Conservation (phyloP, 2,797 vertebrate species). For the Streptopelia turtur region DNA sequence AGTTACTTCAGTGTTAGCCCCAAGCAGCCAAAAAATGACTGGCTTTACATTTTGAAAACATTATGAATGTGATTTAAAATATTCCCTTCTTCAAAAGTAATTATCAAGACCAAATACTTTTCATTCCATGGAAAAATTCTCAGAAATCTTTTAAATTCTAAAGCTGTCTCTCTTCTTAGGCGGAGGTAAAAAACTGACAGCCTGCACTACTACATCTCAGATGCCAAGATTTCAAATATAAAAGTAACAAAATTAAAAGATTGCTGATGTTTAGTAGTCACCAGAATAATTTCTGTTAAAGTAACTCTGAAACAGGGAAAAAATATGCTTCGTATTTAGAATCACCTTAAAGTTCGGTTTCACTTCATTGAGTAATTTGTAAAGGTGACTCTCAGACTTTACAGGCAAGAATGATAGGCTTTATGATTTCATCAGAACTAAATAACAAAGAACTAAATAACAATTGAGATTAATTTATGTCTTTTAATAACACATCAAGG, state of each 20-base stretch:
- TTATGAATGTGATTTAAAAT: neutral
- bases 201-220: neutral
- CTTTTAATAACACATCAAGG: neutral
- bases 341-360: neutral
- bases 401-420: neutral
- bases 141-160: neutral
- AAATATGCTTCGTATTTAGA: neutral
- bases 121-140: neutral
- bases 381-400: neutral
- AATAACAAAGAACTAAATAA: slow-evolving; percentile 14
- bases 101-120: neutral
- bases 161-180: neutral
- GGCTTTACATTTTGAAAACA: neutral
- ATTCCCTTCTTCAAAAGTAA: neutral
- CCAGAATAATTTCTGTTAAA: neutral
- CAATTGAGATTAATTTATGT: neutral
- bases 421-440: neutral
- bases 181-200: neutral
- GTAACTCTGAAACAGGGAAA: neutral
- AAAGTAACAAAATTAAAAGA: neutral
- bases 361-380: neutral
- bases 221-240: neutral
- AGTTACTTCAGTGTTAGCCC: neutral
- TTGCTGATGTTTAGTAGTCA: neutral
- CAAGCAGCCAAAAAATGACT: neutral